Evolutionary conservation across 2,797 vertebrate genomes (phyloP).

Genomic region (Alauda arvensis): DNA sequence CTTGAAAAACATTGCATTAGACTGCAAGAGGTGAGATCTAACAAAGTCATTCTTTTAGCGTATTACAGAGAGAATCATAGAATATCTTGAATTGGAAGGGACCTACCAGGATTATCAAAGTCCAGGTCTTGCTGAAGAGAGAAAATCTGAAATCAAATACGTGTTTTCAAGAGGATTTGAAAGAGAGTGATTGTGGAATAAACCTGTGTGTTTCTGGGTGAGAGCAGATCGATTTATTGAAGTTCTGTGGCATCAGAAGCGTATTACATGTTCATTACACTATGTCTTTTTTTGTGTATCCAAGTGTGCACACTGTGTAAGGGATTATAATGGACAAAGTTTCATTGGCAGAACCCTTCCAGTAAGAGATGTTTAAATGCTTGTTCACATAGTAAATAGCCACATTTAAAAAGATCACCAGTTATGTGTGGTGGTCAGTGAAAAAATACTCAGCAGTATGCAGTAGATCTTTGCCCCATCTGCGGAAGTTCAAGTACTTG

Average conservation of each 20-base stretch:
- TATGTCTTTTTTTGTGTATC: background rate
- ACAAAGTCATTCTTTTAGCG: background rate
- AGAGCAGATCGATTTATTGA: background rate
- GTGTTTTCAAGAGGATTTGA: background rate
- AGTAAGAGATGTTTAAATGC: background rate
- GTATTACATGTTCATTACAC: rapidly evolving
- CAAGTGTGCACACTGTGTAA: background rate
- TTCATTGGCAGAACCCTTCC: background rate
- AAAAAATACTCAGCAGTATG: background rate
- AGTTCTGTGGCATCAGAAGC: background rate
- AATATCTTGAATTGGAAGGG: background rate
- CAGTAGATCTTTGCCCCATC: background rate
- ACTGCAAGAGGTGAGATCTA: background rate
- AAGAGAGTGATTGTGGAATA: background rate
- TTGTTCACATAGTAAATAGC: background rate
- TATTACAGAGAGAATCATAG: background rate
- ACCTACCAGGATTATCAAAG: background rate
- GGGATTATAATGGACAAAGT: background rate
- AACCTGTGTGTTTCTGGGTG: background rate
- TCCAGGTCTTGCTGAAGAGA: background rate
- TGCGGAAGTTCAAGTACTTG: background rate
- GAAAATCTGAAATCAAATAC: background rate
- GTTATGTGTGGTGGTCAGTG: background rate
- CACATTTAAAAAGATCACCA: background rate
- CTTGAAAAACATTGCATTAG: background rate